Percentiles rank a stretch among this genome's conserved stretches.
These are phyloP conservation scores for Tapera naevia DNA, from an alignment of 2,797 vertebrate species.

Conservation along the genomic window DNA sequence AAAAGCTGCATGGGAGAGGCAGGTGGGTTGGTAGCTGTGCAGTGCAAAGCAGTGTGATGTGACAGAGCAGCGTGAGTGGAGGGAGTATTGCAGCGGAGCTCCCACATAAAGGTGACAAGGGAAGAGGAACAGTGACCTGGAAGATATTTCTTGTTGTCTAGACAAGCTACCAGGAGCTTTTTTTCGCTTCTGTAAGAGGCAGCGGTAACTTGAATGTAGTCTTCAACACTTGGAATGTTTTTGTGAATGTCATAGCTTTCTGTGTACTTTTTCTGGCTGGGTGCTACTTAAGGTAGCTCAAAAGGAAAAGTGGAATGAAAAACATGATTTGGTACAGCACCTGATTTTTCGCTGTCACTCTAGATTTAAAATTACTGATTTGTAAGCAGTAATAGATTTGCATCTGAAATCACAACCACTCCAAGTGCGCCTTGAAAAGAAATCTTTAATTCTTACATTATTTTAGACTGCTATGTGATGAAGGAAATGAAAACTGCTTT, in stretches of 20 bases:
- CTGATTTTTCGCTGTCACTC: background rate
- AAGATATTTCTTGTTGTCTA: constrained; percentile 19
- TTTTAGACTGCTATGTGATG: background rate
- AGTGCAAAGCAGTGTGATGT: background rate
- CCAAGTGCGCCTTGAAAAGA: background rate
- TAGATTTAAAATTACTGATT: background rate
- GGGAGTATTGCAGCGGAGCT: constrained; percentile 32
- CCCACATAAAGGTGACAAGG: background rate
- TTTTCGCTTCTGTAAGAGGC: background rate
- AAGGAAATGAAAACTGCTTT: background rate
- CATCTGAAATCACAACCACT: background rate
- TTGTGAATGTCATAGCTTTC: background rate
- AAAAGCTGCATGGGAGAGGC: background rate
- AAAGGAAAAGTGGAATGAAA: background rate
- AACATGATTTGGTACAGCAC: background rate
- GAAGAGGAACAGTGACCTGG: background rate
- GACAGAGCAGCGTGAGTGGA: background rate
- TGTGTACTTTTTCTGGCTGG: background rate
- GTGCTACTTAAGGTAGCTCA: background rate
- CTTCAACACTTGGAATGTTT: background rate
- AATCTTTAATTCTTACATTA: background rate
- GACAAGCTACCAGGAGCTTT: background rate
- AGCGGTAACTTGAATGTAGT: background rate
- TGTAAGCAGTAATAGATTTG: background rate
- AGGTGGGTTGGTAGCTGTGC: constrained; percentile 53